These are phyloP conservation scores for Psilopsiagon aymara DNA, from an alignment of 2,113 vertebrate species.

Conservation along the genomic window DNA sequence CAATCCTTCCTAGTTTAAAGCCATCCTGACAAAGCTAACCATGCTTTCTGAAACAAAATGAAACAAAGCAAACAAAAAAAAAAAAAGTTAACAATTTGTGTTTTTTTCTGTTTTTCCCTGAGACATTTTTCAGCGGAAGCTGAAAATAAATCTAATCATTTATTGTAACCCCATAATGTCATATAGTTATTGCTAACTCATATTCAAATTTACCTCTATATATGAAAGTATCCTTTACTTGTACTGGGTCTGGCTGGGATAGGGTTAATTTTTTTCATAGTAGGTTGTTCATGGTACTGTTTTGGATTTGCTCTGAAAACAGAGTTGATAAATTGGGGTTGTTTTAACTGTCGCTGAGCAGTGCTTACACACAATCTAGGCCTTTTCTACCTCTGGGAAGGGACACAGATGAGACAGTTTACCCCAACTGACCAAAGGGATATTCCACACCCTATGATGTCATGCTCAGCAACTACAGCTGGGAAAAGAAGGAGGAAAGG, in stretches of 20 bases:
- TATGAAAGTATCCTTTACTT: not conserved
- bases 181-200: not conserved
- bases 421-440: not conserved
- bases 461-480: not conserved
- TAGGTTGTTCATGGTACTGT: fast-evolving
- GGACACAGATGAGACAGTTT: not conserved
- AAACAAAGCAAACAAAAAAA: not conserved
- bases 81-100: not conserved
- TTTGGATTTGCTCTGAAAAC: not conserved
- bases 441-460: not conserved
- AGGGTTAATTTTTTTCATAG: not conserved
- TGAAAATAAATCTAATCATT: not conserved
- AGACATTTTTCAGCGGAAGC: not conserved
- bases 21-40: not conserved
- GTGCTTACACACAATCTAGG: not conserved
- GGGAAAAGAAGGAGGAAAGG: not conserved
- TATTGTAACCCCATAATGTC: not conserved
- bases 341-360: not conserved
- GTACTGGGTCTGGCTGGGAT: not conserved
- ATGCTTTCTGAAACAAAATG: not conserved
- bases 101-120: not conserved
- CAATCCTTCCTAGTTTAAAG: not conserved
- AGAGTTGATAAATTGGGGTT: not conserved
- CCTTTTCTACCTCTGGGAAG: not conserved
- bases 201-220: not conserved